These are phyloP conservation scores for Microtus oregoni DNA, from an alignment of 2,113 vertebrate species.

Conservation along the genomic window DNA sequence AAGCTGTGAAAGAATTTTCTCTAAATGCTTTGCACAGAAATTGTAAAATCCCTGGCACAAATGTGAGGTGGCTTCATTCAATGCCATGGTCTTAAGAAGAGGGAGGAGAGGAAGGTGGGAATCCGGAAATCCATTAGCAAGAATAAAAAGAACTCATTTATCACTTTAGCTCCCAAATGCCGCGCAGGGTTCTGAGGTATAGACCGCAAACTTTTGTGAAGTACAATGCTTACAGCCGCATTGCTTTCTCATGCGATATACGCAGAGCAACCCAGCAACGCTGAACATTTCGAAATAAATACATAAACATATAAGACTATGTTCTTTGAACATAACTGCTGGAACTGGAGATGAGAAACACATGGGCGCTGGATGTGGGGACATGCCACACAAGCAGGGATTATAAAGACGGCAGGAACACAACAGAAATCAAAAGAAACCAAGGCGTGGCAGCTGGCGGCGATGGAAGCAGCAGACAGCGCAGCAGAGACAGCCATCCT, in stretches of 20 bases:
- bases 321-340: constrained; percentile 67
- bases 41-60: constrained; percentile 54
- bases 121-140: not conserved
- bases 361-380: constrained; percentile 19
- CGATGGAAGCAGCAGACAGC: not conserved
- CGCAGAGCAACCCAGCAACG: constrained; percentile 7
- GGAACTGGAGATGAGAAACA: constrained; percentile 60
- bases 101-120: not conserved
- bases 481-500: not conserved
- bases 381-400: constrained; percentile 57
- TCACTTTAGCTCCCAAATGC: not conserved
- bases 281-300: constrained; percentile 34
- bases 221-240: not conserved
- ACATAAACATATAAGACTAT: constrained; percentile 44
- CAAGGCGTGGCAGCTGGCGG: not conserved
- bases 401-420: not conserved
- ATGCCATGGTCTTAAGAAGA: not conserved
- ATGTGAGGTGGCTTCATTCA: not conserved
- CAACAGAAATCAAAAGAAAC: constrained; percentile 32
- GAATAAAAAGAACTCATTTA: constrained; percentile 1
- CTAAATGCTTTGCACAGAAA: constrained; percentile 62
- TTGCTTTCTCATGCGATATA: not conserved
- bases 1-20: constrained; percentile 55
- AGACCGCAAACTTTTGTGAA: constrained; percentile 21
- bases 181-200: not conserved